Base-by-base conservation (phyloP, 2,113 vertebrate species). In the Pitta sordida region DNA sequence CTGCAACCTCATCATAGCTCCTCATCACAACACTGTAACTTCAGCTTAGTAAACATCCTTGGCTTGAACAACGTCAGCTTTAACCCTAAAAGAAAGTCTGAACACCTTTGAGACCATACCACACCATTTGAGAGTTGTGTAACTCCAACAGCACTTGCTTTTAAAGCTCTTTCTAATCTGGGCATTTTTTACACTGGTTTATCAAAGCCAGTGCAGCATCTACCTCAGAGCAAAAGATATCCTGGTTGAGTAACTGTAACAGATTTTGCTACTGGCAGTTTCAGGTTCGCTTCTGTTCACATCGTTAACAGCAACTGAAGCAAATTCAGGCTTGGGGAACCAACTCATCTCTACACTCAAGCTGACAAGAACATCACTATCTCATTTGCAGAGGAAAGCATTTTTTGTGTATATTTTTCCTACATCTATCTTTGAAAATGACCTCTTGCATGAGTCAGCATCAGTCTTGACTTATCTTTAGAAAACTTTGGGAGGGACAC, bases 221-320 rank as follows among this genome's bases (percentile, higher is more conserved):
- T 34, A 1, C 14, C 49, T 70, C 58, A 32, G 60, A 81, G 59
- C 8, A 7, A 65, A 73, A 77, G 20, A 59, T 24, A 69, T 14
- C 62, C 74, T 63, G 39, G 46, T 32, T 70, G n/a, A 74, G 51
- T 32, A 91, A 58, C 58, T 41, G 43, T 30, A 83, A 48, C 26
- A 88, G 55, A 56, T 69, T 76, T 69, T 69, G 59, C 64, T 51
- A 5, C 3, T 34, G 55, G 78, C 82, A 81, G 46, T 62, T 94
- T 86, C 37, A 10, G 59, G 55, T 74, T 95, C 59, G n/a, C 9
- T 81, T 91, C 68, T 77, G 37, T 64, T 88, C 36, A 43, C 21
- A 32, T 58, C 73, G 32, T 7, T 41, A 39, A 83, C 27, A 84
- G 32, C 49, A 89, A 56, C 55, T 44, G 60, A 83, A 89, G 59